Conservation (phyloP, 2,797 vertebrate genomes). For the Thunnus albacares region DNA sequence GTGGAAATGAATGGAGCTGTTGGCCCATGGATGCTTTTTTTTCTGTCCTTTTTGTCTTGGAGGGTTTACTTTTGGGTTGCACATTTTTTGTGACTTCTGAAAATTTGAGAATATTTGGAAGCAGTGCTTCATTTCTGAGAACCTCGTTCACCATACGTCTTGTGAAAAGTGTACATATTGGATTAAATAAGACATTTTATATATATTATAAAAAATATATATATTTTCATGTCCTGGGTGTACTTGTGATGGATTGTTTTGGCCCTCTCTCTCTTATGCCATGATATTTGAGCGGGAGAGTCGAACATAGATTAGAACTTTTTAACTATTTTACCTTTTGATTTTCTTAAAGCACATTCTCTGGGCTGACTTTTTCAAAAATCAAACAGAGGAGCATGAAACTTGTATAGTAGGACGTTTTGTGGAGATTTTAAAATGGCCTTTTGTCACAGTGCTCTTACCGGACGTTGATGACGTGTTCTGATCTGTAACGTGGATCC, state of each 20-base stretch:
- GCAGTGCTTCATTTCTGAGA: conserved; percentile 83
- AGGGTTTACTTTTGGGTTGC: conserved; percentile 54
- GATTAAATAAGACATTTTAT: conserved; percentile 90
- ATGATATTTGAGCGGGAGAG: conserved; percentile 80
- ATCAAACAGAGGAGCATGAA: conserved; percentile 50
- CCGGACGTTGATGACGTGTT: conserved; percentile 43
- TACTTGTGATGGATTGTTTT: conserved; percentile 88
- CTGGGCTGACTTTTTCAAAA: conserved; percentile 71
- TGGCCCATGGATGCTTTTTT: conserved; percentile 43
- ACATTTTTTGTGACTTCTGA: conserved; percentile 27
- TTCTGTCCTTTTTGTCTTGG: conserved; percentile 48
- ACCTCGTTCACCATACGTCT: conserved; percentile 84
- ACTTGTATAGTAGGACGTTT: conserved; percentile 45
- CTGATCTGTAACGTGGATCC: conserved; percentile 29
- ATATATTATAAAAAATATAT: conserved; percentile 87
- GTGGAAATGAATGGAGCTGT: conserved; percentile 18
- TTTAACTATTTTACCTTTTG: conserved; percentile 65
- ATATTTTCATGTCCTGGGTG: conserved; percentile 90
- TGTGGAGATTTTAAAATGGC: conserved; percentile 64
- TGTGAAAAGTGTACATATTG: conserved; percentile 97
- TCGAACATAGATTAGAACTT: conserved; percentile 73
- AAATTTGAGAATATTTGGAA: conserved; percentile 72
- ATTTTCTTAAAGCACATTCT: conserved; percentile 81
- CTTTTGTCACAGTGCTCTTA: conserved; percentile 76
- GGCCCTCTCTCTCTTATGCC: conserved; percentile 86